Conservation (phyloP, 2,888 invertebrate genomes). For the Helleia helle region DNA sequence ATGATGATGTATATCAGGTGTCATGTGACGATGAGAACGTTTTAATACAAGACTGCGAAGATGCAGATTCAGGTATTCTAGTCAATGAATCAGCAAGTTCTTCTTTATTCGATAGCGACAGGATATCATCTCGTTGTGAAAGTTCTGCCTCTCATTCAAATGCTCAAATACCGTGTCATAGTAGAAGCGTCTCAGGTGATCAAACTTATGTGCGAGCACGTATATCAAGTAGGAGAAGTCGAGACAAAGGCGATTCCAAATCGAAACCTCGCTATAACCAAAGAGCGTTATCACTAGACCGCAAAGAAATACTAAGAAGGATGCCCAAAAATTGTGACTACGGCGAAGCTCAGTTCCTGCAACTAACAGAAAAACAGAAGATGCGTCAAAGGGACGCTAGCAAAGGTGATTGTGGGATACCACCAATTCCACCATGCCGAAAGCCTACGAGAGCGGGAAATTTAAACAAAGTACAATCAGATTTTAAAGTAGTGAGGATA, state of each 20-base stretch:
- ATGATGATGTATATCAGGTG: conserved; percentile 70
- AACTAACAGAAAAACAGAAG: conserved; percentile 64
- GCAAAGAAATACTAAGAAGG: conserved; percentile 67
- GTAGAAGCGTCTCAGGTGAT: conserved; percentile 65
- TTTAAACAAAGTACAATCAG: conserved; percentile 41
- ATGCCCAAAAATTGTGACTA: conserved; percentile 58
- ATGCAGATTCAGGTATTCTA: conserved; percentile 83
- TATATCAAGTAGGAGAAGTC: conserved; percentile 53
- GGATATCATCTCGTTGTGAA: conserved; percentile 67
- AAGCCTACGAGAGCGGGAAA: conserved; percentile 40
- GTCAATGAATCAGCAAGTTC: conserved; percentile 82
- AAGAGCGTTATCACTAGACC: conserved; percentile 70
- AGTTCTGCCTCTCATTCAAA: conserved; percentile 65
- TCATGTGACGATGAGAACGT: conserved; percentile 70
- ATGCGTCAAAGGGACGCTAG: conserved; percentile 61
- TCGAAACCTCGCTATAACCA: conserved; percentile 54
- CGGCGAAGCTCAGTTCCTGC: conserved; percentile 58
- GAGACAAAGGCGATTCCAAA: conserved; percentile 50
- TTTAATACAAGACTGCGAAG: conserved; percentile 76
- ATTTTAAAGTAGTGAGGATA: conserved; percentile 72
- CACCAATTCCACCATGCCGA: conserved; percentile 64
- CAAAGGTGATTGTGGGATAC: conserved; percentile 54
- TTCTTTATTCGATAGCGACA: conserved; percentile 75
- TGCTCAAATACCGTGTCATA: conserved; percentile 50
- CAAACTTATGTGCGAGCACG: conserved; percentile 53